phyloP scores from a whole-genome alignment of 35 echinoderm and acorn worm genomes.

The Heliocidaris tuberculata region DNA sequence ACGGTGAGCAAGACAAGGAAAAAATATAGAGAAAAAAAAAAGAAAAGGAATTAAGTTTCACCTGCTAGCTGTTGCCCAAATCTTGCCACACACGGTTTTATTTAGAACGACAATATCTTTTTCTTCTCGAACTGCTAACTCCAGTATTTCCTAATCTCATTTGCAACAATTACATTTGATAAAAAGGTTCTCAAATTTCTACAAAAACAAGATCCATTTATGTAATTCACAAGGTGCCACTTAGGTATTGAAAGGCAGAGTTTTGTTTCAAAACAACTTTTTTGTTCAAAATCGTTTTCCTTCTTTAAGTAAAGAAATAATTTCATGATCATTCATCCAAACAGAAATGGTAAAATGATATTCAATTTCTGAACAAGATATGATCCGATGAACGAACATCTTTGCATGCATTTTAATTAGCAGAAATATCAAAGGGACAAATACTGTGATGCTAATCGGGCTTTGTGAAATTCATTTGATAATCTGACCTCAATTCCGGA shows the following conservation, averaged over 20 bases:
- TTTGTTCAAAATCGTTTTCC: not conserved
- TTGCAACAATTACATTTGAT: conserved; percentile 4
- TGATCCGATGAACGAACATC: too few relatives aligned
- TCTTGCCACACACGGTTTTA: conserved; percentile 9
- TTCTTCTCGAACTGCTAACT: not conserved
- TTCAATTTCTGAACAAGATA: too few relatives aligned
- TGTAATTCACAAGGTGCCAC: not conserved
- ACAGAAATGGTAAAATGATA: too few relatives aligned
- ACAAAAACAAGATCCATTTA: conserved; percentile 5
- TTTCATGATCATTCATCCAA: not conserved
- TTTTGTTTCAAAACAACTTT: not conserved
- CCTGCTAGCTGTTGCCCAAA: not conserved
- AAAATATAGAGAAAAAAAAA: too few relatives aligned
- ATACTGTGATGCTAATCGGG: too few relatives aligned
- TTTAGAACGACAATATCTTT: not conserved
- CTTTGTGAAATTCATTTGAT: too few relatives aligned
- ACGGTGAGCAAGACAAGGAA: too few relatives aligned
- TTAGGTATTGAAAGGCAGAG: not conserved
- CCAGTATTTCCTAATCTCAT: not conserved
- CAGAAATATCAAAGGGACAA: too few relatives aligned
- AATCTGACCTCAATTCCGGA: too few relatives aligned
- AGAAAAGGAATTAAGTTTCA: too few relatives aligned
- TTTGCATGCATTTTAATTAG: too few relatives aligned
- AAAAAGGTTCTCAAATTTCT: conserved; percentile 4
- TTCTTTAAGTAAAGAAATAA: not conserved